Conservation (phyloP, 2,888 invertebrate species). For the Melinaea menophilus region DNA sequence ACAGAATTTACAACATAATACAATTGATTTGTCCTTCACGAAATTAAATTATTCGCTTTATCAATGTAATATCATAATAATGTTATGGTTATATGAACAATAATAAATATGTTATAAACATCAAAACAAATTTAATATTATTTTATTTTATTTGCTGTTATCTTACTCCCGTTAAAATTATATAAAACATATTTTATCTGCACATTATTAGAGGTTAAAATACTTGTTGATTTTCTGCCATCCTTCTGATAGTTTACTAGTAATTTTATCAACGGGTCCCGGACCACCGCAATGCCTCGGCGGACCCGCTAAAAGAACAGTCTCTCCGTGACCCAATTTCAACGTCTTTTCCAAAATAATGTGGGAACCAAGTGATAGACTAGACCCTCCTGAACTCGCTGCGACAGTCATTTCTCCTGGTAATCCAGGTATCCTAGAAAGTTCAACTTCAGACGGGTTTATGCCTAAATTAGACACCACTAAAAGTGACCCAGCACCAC, state of each 20-base stretch:
- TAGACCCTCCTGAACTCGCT: conserved; percentile 55
- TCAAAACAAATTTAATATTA: too few relatives aligned
- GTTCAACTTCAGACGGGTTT: conserved; percentile 59
- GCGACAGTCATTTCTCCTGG: conserved; percentile 63
- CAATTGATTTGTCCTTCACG: too few relatives aligned
- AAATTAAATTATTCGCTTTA: too few relatives aligned
- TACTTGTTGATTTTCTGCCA: conserved; percentile 74
- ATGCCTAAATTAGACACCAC: conserved; percentile 69
- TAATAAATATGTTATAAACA: too few relatives aligned
- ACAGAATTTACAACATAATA: too few relatives aligned
- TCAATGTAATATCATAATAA: too few relatives aligned
- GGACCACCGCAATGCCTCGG: conserved; percentile 68
- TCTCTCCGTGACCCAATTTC: conserved; percentile 57
- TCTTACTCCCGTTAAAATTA: too few relatives aligned
- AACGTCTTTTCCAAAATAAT: conserved; percentile 50
- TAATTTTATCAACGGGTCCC: conserved; percentile 70
- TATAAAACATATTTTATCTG: too few relatives aligned
- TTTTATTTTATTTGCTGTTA: too few relatives aligned
- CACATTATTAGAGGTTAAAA: conserved; percentile 43
- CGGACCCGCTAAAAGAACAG: conserved; percentile 57
- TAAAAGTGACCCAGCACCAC: conserved; percentile 58
- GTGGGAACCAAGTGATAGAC: conserved; percentile 51
- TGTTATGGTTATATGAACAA: too few relatives aligned
- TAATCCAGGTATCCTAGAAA: conserved; percentile 63
- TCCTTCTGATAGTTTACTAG: conserved; percentile 66